A percentile compares a stretch with the other conserved stretches of the same genome.
These are phyloP conservation scores for Oryzias woworae DNA, from an alignment of 2,113 vertebrate species.

Conservation along the genomic window DNA sequence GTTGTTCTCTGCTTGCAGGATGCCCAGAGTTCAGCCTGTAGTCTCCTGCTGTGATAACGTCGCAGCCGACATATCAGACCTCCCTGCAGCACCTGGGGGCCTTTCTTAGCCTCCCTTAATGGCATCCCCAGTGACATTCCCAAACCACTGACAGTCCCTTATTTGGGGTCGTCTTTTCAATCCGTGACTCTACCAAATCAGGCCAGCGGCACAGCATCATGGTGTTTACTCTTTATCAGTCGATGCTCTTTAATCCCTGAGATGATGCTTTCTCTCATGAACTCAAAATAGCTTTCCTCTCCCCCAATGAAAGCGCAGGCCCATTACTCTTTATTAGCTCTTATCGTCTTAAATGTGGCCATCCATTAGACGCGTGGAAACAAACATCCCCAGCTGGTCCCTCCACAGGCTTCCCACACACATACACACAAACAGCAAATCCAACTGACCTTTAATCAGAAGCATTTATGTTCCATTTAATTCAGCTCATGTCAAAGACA, in stretches of 20 bases:
- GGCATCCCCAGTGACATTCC: slow-evolving; percentile 47
- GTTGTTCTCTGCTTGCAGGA: slow-evolving; percentile 51
- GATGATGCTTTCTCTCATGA: slow-evolving; percentile 73
- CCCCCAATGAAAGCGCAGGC: slow-evolving; percentile 53
- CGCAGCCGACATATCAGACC: slow-evolving; percentile 45
- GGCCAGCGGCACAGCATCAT: slow-evolving; percentile 46
- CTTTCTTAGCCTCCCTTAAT: slow-evolving; percentile 45
- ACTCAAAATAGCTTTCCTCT: slow-evolving; percentile 69
- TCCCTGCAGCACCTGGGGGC: slow-evolving; percentile 55
- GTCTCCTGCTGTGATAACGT: slow-evolving; percentile 43
- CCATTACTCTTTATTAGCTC: slow-evolving; percentile 78
- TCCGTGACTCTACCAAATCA: slow-evolving; percentile 47
- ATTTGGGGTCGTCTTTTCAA: slow-evolving; percentile 35
- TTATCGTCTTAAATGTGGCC: slow-evolving; percentile 70
- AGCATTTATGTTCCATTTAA: slow-evolving; percentile 50
- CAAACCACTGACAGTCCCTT: slow-evolving; percentile 15
- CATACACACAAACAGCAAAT: slow-evolving; percentile 22
- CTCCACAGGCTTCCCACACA: slow-evolving; percentile 27
- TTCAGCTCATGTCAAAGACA: slow-evolving; percentile 40
- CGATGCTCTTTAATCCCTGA: slow-evolving; percentile 72
- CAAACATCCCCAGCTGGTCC: slow-evolving; percentile 53
- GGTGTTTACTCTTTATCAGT: slow-evolving; percentile 68
- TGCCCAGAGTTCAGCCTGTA: slow-evolving; percentile 37
- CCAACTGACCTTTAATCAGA: slow-evolving; percentile 60
- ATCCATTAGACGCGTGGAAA: slow-evolving; percentile 67